Evolutionary conservation across 2,113 vertebrate genomes (phyloP).

Genomic region (Pelecanus crispus): DNA sequence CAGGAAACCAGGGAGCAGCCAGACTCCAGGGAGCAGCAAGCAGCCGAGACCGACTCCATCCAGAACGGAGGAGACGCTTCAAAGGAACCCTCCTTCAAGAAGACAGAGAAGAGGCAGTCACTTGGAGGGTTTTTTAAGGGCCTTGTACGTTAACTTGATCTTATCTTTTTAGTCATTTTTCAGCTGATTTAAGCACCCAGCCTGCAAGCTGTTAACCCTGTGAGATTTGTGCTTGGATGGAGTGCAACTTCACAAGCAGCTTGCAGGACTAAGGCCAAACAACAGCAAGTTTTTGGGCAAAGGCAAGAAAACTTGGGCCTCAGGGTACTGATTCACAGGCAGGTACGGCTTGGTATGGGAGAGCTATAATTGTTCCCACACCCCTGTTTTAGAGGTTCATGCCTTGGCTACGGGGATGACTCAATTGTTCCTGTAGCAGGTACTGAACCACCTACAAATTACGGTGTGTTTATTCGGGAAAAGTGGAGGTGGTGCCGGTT

Average conservation of each 20-base stretch:
- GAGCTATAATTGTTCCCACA: not conserved
- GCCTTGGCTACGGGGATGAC: not conserved
- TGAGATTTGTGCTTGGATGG: not conserved
- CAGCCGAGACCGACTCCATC: not conserved
- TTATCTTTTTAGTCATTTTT: not conserved
- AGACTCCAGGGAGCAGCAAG: conserved; percentile 7
- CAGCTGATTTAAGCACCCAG: not conserved
- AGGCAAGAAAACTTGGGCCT: not conserved
- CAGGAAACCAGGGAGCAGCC: conserved; percentile 56
- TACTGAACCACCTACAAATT: not conserved
- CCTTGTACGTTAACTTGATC: conserved; percentile 75
- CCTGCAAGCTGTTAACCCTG: not conserved
- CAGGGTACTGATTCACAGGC: not conserved
- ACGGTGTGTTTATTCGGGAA: not conserved
- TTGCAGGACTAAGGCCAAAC: not conserved
- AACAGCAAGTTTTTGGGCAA: not conserved
- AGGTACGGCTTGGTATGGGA: not conserved
- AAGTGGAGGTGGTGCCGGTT: not conserved
- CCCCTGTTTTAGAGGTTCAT: not conserved
- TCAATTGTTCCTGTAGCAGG: not conserved
- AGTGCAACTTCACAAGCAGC: not conserved
- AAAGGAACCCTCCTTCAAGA: conserved; percentile 68
- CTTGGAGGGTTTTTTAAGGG: conserved; percentile 89
- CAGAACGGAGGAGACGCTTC: conserved; percentile 68
- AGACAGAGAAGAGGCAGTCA: conserved; percentile 88